Conservation (phyloP, 2,888 invertebrate genomes). For the Busseola fusca region DNA sequence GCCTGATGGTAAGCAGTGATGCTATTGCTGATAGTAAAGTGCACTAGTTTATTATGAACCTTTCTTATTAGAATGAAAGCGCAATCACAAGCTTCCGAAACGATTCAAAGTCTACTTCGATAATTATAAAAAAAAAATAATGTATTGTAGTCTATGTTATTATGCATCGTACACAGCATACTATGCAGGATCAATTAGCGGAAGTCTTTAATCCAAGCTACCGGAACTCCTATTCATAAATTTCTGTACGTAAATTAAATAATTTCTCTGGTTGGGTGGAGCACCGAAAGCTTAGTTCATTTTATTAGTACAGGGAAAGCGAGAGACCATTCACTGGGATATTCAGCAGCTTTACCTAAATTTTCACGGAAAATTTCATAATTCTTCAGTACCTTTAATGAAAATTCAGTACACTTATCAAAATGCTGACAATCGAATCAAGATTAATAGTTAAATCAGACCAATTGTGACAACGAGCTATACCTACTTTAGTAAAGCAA, state of each 20-base stretch:
- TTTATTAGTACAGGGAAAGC: conserved; percentile 31
- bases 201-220: not conserved
- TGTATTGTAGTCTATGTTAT: not conserved
- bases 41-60: too few species aligned
- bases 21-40: too few species aligned
- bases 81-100: too few species aligned
- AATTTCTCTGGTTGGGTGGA: conserved; percentile 13
- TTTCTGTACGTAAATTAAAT: conserved; percentile 50
- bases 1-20: too few species aligned
- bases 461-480: not conserved
- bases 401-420: not conserved
- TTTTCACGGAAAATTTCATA: conserved; percentile 13
- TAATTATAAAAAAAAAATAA: not conserved
- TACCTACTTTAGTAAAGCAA: not conserved
- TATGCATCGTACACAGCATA: not conserved
- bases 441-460: not conserved
- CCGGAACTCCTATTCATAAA: conserved; percentile 10
- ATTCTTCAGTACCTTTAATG: not conserved
- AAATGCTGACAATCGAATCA: not conserved
- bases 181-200: too few species aligned
- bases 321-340: conserved; percentile 16
- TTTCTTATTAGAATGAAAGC: too few species aligned
- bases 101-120: not conserved
- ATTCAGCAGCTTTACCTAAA: conserved; percentile 16
- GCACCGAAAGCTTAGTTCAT: conserved; percentile 28